Evolutionary conservation across 2,888 invertebrate species (phyloP), one percentile per base, ranked within the genome.

Genomic region (Pandemis corylana): DNA sequence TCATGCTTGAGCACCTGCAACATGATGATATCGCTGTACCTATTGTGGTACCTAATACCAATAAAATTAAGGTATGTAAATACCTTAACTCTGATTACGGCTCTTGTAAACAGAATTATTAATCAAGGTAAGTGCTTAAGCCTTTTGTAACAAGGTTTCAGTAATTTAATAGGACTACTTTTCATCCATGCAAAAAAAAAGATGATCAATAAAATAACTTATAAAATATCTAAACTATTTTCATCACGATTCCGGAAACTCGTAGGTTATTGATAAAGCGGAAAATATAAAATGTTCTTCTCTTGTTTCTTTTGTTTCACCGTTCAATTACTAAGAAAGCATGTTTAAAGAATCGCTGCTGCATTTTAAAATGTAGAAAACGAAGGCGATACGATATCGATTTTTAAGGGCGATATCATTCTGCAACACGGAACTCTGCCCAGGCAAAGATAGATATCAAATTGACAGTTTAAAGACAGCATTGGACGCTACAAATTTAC

Each of bases 391-490:
- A 46, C 46, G 13, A 46, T 56, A 68, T 41, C 56, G 56, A 56
- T 49, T 63, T 68, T 68, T 12, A 53, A 62, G 61, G 42, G 7
- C 41, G 44, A 67, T 42, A 67, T 44, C 51, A 51, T 67, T 62
- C 42, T 72, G 42, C 2, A 36, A 36, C 28, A 36, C 62, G 62
- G 72, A 63, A 68, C 7, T 44, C 53, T 72, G 36, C 51, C 51
- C 72, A 36, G 6, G 62, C 44, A 62, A 53, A 63, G 67, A 72
- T 72, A 72, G 62, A 53, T 63, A 20, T 7, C 20, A 28, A 72
- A 63, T 62, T 63, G 67, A 63, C 72, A 72, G 51, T 72, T 62
- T 53, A 68, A 28, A 68, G 72, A 72, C 72, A 36, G 67, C 20
- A 63, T 68, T 62, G 42, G 63, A 36, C 44, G 44, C 44, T n/a